Base-by-base conservation (phyloP, 2,888 invertebrate species). In the Elmis aenea region DNA sequence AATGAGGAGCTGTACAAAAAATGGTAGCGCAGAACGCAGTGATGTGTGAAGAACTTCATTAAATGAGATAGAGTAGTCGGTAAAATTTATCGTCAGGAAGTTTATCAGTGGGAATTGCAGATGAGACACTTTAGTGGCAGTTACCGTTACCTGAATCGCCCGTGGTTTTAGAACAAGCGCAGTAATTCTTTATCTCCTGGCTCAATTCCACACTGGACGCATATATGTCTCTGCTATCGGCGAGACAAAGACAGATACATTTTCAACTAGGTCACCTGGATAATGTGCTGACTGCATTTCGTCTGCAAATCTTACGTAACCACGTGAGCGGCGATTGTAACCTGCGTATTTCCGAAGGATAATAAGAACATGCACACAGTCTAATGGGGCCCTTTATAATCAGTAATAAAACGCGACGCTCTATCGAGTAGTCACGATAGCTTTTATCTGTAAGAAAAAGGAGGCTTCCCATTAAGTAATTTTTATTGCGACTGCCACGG, bases 41-140 rank as follows among this genome's bases (percentile, higher is more conserved):
- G 42, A 33, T 41, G 55, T 55, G 55, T 57, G 51, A 58, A 58
- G 55, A 52, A 54, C 57, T 61, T 61, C 56, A 60, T 62, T 60
- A 60, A 52, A 52, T 47, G 45, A 46, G 51, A 54, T 50, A 51
- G 54, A 54, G 33, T 16, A 38, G 22, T 18, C 26, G 10, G 22
- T 12, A 27, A 46, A 57, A 63, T 64, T 63, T 61, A 64, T 60
- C 49, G 54, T 54, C 44, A 43, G 50, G 49, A 52, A 58, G 63
- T 64, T 64, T 64, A 63, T 64, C 63, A 63, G 58, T 37, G 52
- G 51, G 59, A 62, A 64, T 63, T 62, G 63, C 61, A 63, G 62
- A 64, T 63, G 62, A 63, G 64, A 62, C 63, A 62, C 57, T 62
- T 62, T 61, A 57, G 60, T 59, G 59, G 59, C 61, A 61, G 59